Evolutionary conservation across 2,888 invertebrate genomes (phyloP), one percentile per base, ranked within the genome.

Genomic region (Stenoptilia bipunctidactyla): DNA sequence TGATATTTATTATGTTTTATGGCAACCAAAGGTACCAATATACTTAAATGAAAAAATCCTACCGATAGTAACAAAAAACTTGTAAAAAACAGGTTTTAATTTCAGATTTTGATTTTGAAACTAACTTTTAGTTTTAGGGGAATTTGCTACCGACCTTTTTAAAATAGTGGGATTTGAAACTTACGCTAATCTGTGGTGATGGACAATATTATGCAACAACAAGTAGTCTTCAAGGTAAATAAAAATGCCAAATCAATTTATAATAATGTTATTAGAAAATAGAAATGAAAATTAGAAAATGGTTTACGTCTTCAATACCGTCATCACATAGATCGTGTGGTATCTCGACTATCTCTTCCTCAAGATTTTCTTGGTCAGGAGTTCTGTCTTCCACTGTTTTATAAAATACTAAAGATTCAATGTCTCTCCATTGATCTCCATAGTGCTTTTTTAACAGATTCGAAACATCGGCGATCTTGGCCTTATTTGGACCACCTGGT

Each of bases 391-490:
- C 39, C 39, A 15, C 36, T 39, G 15, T 36, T 35, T 39, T 41
- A 41, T 37, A 45, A 43, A 38, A 43, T 37, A 15, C 14, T 27
- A 45, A 43, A 15, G 25, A 35, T 15, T 40, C 36, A 13, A 43
- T 36, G 27, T 36, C 36, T 40, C 30, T 20, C 43, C 37, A 43
- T 27, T 40, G 27, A 14, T 37, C 37, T 40, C 40, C 44, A 30
- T 35, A 44, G 38, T 46, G 46, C 36, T 40, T n/a, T 44, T 38
- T 15, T 20, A 46, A 36, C 15, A 46, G 37, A 37, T 39, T 46
- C 15, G 37, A 27, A 38, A 44, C 44, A 39, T 46, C 42, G 34
- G 36, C 37, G 15, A 46, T 27, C 36, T 46, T 46, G 35, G 38
- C 40, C 38, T 38, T 38, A 43, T 45, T 36, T 35, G 39, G n/a